A percentile compares a stretch with the other conserved stretches of the same genome.
Evolutionary conservation across 2,113 vertebrate species (phyloP).

Genomic region (Poeciliopsis turrubarensis): DNA sequence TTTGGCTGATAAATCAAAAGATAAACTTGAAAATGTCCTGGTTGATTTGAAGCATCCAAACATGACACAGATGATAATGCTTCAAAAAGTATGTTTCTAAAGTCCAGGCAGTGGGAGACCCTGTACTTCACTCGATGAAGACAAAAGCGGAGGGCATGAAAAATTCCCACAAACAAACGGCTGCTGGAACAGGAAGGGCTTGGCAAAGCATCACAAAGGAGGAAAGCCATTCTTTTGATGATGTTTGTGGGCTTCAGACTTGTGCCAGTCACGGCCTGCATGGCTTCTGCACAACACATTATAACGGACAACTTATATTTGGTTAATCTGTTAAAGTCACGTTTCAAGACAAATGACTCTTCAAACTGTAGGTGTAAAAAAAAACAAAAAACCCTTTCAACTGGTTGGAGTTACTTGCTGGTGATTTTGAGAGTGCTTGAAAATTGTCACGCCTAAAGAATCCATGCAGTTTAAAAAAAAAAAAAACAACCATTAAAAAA

Average conservation of each 20-base stretch:
- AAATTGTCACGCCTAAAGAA: no score
- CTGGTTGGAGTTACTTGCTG: neutral
- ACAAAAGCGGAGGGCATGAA: neutral
- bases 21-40: neutral
- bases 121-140: neutral
- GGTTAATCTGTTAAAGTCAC: neutral
- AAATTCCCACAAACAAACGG: neutral
- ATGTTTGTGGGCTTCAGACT: constrained; percentile 18
- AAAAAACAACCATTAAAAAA: no score
- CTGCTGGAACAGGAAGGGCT: constrained; percentile 11
- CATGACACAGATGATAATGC: neutral
- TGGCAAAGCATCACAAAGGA: constrained; percentile 9
- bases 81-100: neutral
- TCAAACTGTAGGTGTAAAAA: neutral
- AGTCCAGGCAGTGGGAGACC: neutral
- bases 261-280: constrained; percentile 1
- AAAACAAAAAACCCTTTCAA: neutral
- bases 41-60: neutral
- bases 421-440: no score
- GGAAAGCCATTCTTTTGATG: constrained; percentile 32
- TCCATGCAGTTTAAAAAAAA: no score
- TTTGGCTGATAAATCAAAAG: neutral
- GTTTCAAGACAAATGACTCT: neutral
- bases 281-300: neutral
- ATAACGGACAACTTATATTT: neutral